These are phyloP conservation scores for Drosophila fulvimacula DNA, from an alignment of 2,888 invertebrate genomes.

Conservation along the genomic window DNA sequence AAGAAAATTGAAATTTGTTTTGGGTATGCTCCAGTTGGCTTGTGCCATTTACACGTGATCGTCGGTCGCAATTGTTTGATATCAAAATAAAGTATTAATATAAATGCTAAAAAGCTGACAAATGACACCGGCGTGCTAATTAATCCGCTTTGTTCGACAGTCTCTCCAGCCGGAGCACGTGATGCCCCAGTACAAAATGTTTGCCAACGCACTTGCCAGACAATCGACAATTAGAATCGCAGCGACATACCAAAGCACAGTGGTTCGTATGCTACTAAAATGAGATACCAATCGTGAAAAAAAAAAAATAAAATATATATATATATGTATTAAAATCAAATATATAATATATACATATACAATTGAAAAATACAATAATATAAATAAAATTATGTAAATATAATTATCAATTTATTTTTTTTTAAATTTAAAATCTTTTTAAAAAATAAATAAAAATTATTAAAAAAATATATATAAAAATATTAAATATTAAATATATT, in stretches of 20 bases:
- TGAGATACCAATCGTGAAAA: too few relatives aligned
- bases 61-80: constrained; percentile 31
- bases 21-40: constrained; percentile 31
- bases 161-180: constrained; percentile 59
- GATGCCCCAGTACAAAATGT: constrained; percentile 56
- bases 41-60: constrained; percentile 33
- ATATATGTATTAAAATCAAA: background rate
- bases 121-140: constrained; percentile 70
- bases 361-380: background rate
- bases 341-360: background rate
- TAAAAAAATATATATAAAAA: background rate
- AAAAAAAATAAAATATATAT: too few relatives aligned
- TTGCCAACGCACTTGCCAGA: constrained; percentile 71
- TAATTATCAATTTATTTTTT: too few relatives aligned
- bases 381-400: background rate
- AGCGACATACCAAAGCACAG: constrained; percentile 11
- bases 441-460: background rate
- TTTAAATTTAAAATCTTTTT: background rate
- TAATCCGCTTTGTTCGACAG: constrained; percentile 69
- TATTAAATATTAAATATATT: too few relatives aligned
- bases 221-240: constrained; percentile 69
- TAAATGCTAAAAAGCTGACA: constrained; percentile 47
- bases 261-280: background rate
- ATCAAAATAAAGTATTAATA: constrained; percentile 41
- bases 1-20: constrained; percentile 20